Conservation (phyloP, 2,888 invertebrate species). For the Hartigia nigra region DNA sequence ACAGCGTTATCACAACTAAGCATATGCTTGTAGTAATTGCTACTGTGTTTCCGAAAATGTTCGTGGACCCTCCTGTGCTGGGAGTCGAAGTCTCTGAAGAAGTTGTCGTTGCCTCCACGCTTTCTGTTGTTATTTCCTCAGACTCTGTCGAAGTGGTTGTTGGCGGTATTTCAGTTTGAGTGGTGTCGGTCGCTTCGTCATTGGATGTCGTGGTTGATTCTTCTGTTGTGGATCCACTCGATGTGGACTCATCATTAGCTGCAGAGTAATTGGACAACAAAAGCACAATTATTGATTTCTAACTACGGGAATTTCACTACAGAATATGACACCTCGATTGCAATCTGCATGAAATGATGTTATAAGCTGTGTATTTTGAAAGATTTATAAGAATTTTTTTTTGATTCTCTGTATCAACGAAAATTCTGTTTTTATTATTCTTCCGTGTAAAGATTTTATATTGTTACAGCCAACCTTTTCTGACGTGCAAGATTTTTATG, state of each 20-base stretch:
- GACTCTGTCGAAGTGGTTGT: background rate
- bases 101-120: background rate
- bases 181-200: background rate
- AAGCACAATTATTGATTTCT: background rate
- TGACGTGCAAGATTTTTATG: background rate
- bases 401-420: background rate
- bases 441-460: background rate
- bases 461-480: background rate
- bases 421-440: background rate
- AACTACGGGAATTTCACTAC: background rate
- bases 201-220: background rate
- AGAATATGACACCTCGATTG: background rate
- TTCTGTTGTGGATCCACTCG: background rate
- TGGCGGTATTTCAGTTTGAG: background rate
- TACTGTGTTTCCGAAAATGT: background rate
- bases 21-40: conserved; percentile 9
- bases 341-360: background rate
- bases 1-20: conserved; percentile 1
- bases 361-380: background rate
- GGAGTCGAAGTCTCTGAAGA: background rate
- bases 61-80: background rate
- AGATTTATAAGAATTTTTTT: background rate
- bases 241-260: background rate
- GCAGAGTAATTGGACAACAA: background rate
- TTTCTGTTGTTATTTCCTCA: background rate